Base-by-base conservation (phyloP, 1,140 invertebrate species). In the Drosophila mojavensis region DNA sequence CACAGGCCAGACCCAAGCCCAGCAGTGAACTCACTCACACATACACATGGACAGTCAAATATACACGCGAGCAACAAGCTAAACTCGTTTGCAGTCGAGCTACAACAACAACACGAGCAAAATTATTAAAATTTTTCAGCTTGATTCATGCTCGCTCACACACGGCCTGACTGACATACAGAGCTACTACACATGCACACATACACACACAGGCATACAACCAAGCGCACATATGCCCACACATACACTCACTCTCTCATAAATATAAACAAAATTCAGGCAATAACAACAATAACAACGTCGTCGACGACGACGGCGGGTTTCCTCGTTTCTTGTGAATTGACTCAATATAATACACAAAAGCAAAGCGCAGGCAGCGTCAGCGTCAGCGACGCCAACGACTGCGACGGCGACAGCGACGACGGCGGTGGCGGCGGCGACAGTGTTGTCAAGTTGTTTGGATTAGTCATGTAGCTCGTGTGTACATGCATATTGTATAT, bases 271-370 rank as follows among this genome's bases (percentile, higher is more conserved):
- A 78, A 39, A 72, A 66, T 78, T 65, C 61, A 61, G 45, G 60
- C 75, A 68, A 59, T 59, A 70, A 64, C 66, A 58, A 58, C 5
- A 63, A 41, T 17, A 28, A 41, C 50, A n/a, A 59, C 53, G 36
- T 59, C 60, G 24, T 30, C 64, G 17, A 47, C 67, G 50, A 60
- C 65, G 75, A 69, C 76, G 85, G 85, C 85, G 84, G 84, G 85
- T 90, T 89, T 90, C 84, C 84, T 89, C 85, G 85, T 89, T 89
- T 89, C 84, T 89, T 90, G 76, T 90, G 85, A 89, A 89, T 89
- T 89, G 85, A 89, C 85, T 88, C 74, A 88, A 73, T 81, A 75
- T 68, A 76, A 75, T 72, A 75, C 65, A 79, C 71, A 78, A 78
- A 75, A 65, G 55, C 53, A 69, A 77, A 78, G 59, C 60, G 66